Evolutionary conservation across 2,113 vertebrate species (phyloP).

Genomic region (Xenopus tropicalis): UCB_Xtro_10.0 CM004446.2:32324501-32325000

Average conservation of each 20-base stretch:
- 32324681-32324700: conserved; percentile 2
- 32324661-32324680: conserved; percentile 31
- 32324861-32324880: conserved; percentile 29
- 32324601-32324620: conserved; percentile 11
- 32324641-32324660: conserved; percentile 17
- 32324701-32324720: conserved; percentile 37
- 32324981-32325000: no score
- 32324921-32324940: neutral
- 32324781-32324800: conserved; percentile 27
- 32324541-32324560: neutral
- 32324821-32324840: conserved; percentile 29
- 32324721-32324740: conserved; percentile 28
- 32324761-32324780: conserved; percentile 11
- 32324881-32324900: conserved; percentile 2
- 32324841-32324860: conserved; percentile 26
- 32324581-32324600: neutral
- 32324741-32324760: conserved; percentile 41
- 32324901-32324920: conserved; percentile 5
- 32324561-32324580: neutral
- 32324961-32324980: no score
- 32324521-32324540: conserved; percentile 1
- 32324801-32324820: conserved; percentile 7
- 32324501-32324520: neutral
- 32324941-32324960: no score
- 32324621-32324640: neutral